Conservation (phyloP, 1,140 invertebrate species). For the Temnothorax longispinosus region DNA sequence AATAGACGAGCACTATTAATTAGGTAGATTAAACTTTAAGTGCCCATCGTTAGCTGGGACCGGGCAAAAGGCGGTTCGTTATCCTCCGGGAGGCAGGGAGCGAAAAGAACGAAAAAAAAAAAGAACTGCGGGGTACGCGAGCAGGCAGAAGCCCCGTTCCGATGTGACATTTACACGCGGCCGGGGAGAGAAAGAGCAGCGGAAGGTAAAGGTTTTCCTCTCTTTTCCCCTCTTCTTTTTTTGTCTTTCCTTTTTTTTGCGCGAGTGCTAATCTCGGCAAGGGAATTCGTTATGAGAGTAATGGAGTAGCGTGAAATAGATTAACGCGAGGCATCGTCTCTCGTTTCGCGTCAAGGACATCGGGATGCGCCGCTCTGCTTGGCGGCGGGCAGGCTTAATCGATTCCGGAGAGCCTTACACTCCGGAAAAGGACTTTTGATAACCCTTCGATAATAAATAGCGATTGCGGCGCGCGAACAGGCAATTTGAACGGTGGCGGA, state of each 20-base stretch:
- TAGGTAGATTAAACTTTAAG: constrained; percentile 82
- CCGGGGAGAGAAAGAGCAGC: constrained; percentile 32
- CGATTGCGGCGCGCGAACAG: neutral
- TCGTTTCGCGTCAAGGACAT: neutral
- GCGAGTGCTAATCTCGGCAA: constrained; percentile 52
- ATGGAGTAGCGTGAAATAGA: constrained; percentile 49
- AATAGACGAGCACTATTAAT: constrained; percentile 82
- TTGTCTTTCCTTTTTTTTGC: constrained; percentile 1
- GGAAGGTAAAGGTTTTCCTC: constrained; percentile 34
- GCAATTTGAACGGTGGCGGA: neutral
- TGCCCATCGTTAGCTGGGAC: constrained; percentile 76
- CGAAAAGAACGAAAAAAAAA: constrained; percentile 43
- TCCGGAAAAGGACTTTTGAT: constrained; percentile 28
- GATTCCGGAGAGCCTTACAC: neutral
- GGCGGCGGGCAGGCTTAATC: neutral
- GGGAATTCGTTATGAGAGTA: constrained; percentile 54
- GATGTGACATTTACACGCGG: constrained; percentile 57
- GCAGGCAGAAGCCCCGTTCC: neutral
- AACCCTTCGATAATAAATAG: constrained; percentile 34
- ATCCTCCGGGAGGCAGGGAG: constrained; percentile 58
- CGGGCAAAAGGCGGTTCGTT: constrained; percentile 69
- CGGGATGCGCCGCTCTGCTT: neutral
- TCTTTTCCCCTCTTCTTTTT: neutral
- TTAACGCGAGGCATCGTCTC: constrained; percentile 45
- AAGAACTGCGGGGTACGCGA: constrained; percentile 1